Evolutionary conservation across 2,797 vertebrate genomes (phyloP).

Genomic region (Notamacropus eugenii): DNA sequence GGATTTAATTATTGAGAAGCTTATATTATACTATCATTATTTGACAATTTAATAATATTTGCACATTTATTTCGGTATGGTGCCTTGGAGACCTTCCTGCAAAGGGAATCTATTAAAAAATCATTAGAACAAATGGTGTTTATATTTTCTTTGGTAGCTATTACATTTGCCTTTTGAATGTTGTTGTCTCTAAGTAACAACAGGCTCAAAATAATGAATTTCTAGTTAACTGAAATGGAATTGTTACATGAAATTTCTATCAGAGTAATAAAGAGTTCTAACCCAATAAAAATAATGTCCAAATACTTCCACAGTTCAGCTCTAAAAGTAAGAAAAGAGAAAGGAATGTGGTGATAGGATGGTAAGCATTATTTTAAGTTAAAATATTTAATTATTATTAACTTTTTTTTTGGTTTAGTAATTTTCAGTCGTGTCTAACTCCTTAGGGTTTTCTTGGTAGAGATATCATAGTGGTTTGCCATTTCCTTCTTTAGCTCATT

Average conservation of each 20-base stretch:
- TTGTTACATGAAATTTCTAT: conserved; percentile 47
- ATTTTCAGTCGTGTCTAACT: background rate
- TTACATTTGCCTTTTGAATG: conserved; percentile 58
- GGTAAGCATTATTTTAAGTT: conserved; percentile 47
- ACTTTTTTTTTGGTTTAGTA: background rate
- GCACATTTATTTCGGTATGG: conserved; percentile 52
- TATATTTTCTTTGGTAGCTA: conserved; percentile 61
- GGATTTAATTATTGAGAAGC: conserved; percentile 58
- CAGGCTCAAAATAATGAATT: conserved; percentile 51
- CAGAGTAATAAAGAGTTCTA: conserved; percentile 15
- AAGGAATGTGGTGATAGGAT: conserved; percentile 50
- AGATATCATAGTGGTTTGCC: background rate
- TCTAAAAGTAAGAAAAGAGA: conserved; percentile 38
- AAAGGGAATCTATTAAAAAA: conserved; percentile 65
- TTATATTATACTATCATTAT: conserved; percentile 53
- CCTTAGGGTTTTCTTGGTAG: background rate
- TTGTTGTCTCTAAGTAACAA: conserved; percentile 53
- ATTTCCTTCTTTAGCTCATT: background rate
- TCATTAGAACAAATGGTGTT: conserved; percentile 59
- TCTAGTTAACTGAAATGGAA: conserved; percentile 14
- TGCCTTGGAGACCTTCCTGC: conserved; percentile 54
- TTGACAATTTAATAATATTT: conserved; percentile 56
- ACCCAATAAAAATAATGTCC: conserved; percentile 22
- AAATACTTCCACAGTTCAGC: conserved; percentile 1
- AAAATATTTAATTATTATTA: background rate